phyloP scores from a whole-genome alignment of 2,113 vertebrate genomes.

The Hiodon tergisus region DNA sequence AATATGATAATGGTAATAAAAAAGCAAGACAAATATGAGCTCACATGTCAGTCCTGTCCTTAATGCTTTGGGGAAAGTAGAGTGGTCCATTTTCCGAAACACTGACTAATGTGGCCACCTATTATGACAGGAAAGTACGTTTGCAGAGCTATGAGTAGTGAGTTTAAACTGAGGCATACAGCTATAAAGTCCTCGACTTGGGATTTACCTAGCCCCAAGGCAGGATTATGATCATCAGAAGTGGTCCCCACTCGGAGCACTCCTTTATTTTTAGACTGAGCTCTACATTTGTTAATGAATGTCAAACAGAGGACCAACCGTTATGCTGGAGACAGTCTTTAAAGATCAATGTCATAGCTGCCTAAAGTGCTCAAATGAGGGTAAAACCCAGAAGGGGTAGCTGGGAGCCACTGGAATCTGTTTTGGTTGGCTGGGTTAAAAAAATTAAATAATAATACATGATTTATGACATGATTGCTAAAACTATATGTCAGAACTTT shows the following conservation, averaged over 20 bases:
- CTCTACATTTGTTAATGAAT: slow-evolving; percentile 30
- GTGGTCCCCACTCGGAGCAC: slow-evolving; percentile 29
- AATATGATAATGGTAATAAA: too few species aligned
- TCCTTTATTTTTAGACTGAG: slow-evolving; percentile 43
- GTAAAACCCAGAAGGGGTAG: not conserved
- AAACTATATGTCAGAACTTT: too few species aligned
- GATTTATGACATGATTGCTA: not conserved
- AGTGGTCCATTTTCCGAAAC: not conserved
- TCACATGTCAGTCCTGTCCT: too few species aligned
- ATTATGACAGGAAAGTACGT: slow-evolving; percentile 33
- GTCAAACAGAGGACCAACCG: slow-evolving; percentile 38
- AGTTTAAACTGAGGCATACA: slow-evolving; percentile 29
- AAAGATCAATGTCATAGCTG: not conserved
- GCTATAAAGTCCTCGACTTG: slow-evolving; percentile 38
- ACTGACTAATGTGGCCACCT: slow-evolving; percentile 8
- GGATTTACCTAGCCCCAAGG: slow-evolving; percentile 43
- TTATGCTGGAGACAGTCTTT: not conserved
- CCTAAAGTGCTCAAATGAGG: not conserved
- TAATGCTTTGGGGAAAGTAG: too few species aligned
- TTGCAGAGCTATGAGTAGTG: slow-evolving; percentile 26
- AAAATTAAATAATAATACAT: not conserved
- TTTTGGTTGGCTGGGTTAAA: not conserved
- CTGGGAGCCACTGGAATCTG: not conserved
- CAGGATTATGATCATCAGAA: slow-evolving; percentile 26
- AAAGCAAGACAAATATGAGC: too few species aligned